Evolutionary conservation across 1,140 invertebrate genomes (phyloP).

Genomic region (Formica selysi): DNA sequence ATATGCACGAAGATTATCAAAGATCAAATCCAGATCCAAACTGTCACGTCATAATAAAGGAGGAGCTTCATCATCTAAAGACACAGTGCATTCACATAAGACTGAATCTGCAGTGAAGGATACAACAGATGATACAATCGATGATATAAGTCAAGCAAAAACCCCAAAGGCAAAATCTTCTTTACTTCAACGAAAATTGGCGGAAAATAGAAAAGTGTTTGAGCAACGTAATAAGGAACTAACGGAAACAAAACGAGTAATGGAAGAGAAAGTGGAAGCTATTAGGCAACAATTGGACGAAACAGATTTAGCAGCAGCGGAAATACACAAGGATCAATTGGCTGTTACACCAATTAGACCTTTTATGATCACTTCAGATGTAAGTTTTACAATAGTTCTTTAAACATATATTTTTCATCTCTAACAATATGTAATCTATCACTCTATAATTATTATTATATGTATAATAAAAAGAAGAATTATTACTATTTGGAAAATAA

Average conservation of each 20-base stretch:
- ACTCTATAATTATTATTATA: neutral
- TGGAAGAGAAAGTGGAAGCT: constrained; percentile 85
- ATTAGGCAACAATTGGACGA: constrained; percentile 84
- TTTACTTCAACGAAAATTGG: constrained; percentile 83
- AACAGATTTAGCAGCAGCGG: constrained; percentile 75
- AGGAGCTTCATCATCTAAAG: constrained; percentile 70
- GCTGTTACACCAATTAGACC: constrained; percentile 74
- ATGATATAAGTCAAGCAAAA: constrained; percentile 83
- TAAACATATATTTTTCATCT: constrained; percentile 2
- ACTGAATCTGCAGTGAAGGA: constrained; percentile 65
- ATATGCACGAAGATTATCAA: constrained; percentile 83
- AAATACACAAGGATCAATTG: constrained; percentile 69
- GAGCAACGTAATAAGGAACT: constrained; percentile 84
- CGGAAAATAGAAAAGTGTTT: constrained; percentile 84
- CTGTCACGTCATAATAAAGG: constrained; percentile 78
- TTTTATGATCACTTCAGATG: constrained; percentile 76
- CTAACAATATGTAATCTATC: constrained; percentile 16
- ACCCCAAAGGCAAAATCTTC: constrained; percentile 84
- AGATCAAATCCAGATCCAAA: constrained; percentile 84
- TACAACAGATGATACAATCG: constrained; percentile 68
- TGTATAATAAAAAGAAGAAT: constrained; percentile 2
- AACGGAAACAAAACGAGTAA: constrained; percentile 83
- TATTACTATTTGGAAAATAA: neutral
- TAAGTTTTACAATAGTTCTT: constrained; percentile 58
- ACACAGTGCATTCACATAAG: constrained; percentile 72